These are phyloP conservation scores for Himalopsyche anomala DNA, from an alignment of 2,888 invertebrate species.

Conservation along the genomic window DNA sequence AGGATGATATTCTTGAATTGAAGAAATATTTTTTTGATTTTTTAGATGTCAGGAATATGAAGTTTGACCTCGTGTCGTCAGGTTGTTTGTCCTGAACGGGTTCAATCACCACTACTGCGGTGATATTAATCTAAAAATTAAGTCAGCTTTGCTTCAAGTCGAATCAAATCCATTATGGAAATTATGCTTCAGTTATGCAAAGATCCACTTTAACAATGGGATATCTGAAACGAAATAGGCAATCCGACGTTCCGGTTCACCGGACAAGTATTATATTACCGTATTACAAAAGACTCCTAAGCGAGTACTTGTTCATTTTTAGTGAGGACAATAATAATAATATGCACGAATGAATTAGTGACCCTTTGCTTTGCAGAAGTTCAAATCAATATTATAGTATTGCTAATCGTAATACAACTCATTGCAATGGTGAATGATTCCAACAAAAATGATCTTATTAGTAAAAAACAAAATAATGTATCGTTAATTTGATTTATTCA, in stretches of 20 bases:
- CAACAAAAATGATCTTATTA: too few species aligned
- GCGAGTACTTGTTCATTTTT: constrained; percentile 19
- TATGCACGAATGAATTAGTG: constrained; percentile 27
- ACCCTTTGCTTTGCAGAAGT: constrained; percentile 14
- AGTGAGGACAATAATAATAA: constrained; percentile 38
- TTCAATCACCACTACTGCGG: not conserved
- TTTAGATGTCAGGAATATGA: too few species aligned
- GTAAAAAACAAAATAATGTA: too few species aligned
- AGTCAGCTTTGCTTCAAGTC: not conserved
- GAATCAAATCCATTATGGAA: constrained; percentile 31
- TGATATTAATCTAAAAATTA: constrained; percentile 29
- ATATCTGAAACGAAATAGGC: constrained; percentile 35
- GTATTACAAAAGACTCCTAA: not conserved
- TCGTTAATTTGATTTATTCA: too few species aligned
- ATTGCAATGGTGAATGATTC: not conserved
- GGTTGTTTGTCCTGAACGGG: not conserved
- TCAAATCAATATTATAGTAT: not conserved
- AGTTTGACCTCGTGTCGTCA: too few species aligned
- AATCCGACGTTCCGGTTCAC: not conserved
- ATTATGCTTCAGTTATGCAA: constrained; percentile 34
- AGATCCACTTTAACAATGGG: constrained; percentile 22
- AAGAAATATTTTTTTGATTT: too few species aligned
- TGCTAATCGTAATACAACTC: not conserved
- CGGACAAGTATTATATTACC: constrained; percentile 36
- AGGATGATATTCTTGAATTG: too few species aligned